These are phyloP conservation scores for Holacanthella duospinosa DNA, from an alignment of 2,888 invertebrate genomes.

Conservation along the genomic window DNA sequence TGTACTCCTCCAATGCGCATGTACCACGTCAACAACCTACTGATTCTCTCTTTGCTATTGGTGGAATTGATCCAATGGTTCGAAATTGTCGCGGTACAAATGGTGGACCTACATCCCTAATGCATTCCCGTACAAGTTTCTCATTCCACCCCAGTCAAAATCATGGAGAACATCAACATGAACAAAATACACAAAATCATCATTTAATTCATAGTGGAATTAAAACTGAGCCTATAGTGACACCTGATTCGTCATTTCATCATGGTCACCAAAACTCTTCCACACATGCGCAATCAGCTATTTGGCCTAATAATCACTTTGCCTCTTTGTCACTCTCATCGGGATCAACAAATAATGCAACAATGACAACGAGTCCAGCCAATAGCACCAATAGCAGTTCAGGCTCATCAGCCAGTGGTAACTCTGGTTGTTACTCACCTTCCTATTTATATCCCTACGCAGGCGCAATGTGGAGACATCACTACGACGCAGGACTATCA, in stretches of 20 bases:
- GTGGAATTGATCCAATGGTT: background rate
- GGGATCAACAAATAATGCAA: slow-evolving; percentile 14
- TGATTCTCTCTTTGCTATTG: slow-evolving; percentile 4
- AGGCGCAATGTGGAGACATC: slow-evolving; percentile 37
- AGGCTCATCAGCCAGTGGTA: slow-evolving; percentile 20
- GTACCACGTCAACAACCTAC: background rate
- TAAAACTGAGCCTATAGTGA: background rate
- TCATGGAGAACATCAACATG: too few species aligned
- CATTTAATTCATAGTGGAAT: background rate
- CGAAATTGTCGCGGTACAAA: background rate
- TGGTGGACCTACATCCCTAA: background rate
- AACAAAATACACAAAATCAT: background rate
- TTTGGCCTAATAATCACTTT: background rate
- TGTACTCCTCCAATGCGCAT: background rate
- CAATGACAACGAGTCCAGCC: slow-evolving; percentile 33
- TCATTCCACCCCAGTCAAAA: background rate
- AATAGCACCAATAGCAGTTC: slow-evolving; percentile 34
- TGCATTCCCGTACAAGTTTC: slow-evolving; percentile 1
- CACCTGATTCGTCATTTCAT: background rate
- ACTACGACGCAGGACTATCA: slow-evolving; percentile 33
- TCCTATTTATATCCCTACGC: slow-evolving; percentile 35
- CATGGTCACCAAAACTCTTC: background rate
- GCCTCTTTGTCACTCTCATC: background rate
- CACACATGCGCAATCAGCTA: slow-evolving; percentile 7
- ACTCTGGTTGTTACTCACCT: slow-evolving; percentile 32